phyloP scores from a whole-genome alignment of 2,113 vertebrate genomes.

The Poicephalus meyeri region DNA sequence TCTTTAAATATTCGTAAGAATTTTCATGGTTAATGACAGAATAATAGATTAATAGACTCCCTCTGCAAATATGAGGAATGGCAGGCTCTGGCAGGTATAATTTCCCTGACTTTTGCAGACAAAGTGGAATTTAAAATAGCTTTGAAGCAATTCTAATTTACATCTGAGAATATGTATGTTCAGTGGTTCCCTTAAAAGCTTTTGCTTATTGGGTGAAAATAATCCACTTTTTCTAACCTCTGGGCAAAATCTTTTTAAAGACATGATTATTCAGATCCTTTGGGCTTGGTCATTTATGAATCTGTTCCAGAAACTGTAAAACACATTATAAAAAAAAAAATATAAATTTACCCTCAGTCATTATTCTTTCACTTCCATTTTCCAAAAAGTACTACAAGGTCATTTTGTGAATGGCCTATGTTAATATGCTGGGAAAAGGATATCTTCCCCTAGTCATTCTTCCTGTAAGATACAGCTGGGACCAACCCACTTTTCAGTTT shows the following conservation, averaged over 20 bases:
- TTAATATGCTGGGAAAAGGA: background rate
- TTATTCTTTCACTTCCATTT: background rate
- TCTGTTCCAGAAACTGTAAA: background rate
- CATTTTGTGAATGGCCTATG: background rate
- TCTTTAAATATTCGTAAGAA: too few species aligned
- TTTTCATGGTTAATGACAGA: too few species aligned
- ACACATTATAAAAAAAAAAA: background rate
- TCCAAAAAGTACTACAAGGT: background rate
- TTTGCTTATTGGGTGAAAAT: background rate
- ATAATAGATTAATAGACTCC: too few species aligned
- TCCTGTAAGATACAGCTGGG: background rate
- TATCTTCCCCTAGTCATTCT: background rate
- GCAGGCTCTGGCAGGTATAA: background rate
- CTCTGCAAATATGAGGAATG: too few species aligned
- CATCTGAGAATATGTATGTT: background rate
- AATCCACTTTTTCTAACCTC: background rate
- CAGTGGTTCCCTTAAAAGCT: background rate
- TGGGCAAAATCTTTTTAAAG: background rate
- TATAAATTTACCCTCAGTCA: background rate
- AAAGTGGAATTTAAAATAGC: background rate
- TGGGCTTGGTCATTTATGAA: background rate
- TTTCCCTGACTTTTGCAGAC: background rate
- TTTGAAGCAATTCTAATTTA: constrained; percentile 17
- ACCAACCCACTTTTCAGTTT: background rate
- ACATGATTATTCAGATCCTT: background rate